These are phyloP conservation scores for Campylomormyrus numenius DNA, from an alignment of 2,113 vertebrate species.

Conservation along the genomic window DNA sequence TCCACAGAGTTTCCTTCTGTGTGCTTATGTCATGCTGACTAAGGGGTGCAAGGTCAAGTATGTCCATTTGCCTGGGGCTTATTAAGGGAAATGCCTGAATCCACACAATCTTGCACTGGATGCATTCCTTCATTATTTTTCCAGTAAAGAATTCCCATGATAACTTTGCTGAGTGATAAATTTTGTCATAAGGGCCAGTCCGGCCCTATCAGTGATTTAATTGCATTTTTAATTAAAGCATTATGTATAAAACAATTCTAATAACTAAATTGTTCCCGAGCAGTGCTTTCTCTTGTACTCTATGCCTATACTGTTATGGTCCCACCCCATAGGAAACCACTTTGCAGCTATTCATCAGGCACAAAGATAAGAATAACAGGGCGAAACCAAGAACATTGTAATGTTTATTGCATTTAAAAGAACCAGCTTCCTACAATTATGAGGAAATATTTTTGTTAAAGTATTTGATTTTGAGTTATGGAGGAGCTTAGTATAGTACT, in stretches of 20 bases:
- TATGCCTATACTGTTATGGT: neutral
- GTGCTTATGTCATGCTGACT: neutral
- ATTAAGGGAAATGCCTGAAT: neutral
- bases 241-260: neutral
- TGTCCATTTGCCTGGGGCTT: neutral
- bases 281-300: neutral
- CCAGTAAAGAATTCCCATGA: neutral
- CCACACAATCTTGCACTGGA: neutral
- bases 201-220: neutral
- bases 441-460: conserved; percentile 8
- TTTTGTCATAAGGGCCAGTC: neutral
- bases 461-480: neutral
- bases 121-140: neutral
- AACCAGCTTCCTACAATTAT: conserved; percentile 15
- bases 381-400: neutral
- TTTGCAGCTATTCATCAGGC: conserved; percentile 13
- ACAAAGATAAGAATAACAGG: conserved; percentile 10
- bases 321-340: conserved; percentile 14
- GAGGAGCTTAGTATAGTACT: neutral
- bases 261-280: neutral
- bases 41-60: neutral
- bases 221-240: neutral
- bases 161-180: neutral
- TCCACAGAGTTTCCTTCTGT: neutral
- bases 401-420: neutral